phyloP scores from a whole-genome alignment of 2,797 vertebrate species.

The Rostrhamus sociabilis region DNA sequence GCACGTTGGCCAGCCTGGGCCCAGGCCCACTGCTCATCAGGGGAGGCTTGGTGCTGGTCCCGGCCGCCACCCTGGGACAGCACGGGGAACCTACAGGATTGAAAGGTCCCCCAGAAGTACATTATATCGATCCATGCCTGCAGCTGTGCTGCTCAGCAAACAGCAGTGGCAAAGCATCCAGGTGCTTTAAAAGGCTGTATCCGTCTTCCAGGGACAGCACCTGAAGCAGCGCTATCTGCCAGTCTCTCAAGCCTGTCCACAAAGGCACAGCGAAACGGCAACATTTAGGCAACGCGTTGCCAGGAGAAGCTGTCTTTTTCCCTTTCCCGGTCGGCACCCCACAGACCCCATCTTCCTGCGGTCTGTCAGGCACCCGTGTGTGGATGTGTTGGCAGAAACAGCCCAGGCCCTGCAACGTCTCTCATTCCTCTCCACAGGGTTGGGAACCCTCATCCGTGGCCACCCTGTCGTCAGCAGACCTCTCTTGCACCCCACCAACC shows the following conservation, averaged over 20 bases:
- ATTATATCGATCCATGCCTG: fast-evolving
- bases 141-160: neutral
- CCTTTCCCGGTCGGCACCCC: neutral
- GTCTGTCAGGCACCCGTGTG: fast-evolving
- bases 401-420: fast-evolving
- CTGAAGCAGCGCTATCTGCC: neutral
- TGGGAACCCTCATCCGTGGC: fast-evolving
- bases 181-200: neutral
- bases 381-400: neutral
- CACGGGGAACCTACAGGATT: neutral
- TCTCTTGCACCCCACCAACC: neutral
- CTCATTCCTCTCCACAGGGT: neutral
- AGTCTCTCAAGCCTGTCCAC: neutral
- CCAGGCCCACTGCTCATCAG: too few relatives aligned
- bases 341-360: fast-evolving
- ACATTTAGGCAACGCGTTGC: fast-evolving
- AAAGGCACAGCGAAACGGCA: fast-evolving
- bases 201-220: fast-evolving
- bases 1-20: fast-evolving
- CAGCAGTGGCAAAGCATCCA: neutral
- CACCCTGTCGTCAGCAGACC: fast-evolving
- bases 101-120: neutral
- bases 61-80: fast-evolving
- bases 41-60: neutral
- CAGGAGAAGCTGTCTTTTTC: neutral